Percentiles rank a stretch among this genome's conserved stretches.
Evolutionary conservation across 1,140 invertebrate species (phyloP).

Genomic region (Maniola jurtina): DNA sequence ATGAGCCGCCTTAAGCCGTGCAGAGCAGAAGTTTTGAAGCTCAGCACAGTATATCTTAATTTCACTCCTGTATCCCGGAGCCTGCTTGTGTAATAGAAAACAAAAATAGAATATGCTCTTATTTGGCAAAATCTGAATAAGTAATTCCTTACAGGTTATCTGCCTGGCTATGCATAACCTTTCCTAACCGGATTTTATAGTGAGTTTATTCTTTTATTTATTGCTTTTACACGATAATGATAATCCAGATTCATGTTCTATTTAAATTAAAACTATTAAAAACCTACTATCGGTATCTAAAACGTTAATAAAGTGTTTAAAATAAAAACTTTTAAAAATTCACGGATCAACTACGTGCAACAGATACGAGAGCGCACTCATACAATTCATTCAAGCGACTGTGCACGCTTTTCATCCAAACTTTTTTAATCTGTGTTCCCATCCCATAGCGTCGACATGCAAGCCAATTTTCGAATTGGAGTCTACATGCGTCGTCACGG

Average conservation of each 20-base stretch:
- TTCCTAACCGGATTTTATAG: no score
- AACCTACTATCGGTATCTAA: background rate
- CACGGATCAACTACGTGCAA: background rate
- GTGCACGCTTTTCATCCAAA: conserved; percentile 17
- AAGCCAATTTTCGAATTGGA: conserved; percentile 26
- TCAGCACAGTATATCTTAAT: conserved; percentile 29
- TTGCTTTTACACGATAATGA: background rate
- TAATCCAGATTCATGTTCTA: background rate
- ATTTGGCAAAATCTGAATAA: background rate
- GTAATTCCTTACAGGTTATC: no score
- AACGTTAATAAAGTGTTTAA: background rate
- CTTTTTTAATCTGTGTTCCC: conserved; percentile 23
- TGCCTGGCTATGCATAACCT: no score
- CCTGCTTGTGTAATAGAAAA: conserved; percentile 2
- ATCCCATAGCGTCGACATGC: conserved; percentile 12
- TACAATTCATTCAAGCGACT: conserved; percentile 1
- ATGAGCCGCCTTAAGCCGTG: conserved; percentile 28
- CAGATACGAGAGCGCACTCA: background rate
- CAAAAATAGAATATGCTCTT: conserved; percentile 2
- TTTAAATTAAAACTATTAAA: background rate
- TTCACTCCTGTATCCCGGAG: conserved; percentile 9
- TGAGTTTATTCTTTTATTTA: no score
- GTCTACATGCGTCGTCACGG: conserved; percentile 3
- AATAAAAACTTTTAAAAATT: background rate
- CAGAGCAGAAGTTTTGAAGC: conserved; percentile 21